phyloP scores from a whole-genome alignment of 2,797 vertebrate genomes.

The Melopsittacus undulatus region DNA sequence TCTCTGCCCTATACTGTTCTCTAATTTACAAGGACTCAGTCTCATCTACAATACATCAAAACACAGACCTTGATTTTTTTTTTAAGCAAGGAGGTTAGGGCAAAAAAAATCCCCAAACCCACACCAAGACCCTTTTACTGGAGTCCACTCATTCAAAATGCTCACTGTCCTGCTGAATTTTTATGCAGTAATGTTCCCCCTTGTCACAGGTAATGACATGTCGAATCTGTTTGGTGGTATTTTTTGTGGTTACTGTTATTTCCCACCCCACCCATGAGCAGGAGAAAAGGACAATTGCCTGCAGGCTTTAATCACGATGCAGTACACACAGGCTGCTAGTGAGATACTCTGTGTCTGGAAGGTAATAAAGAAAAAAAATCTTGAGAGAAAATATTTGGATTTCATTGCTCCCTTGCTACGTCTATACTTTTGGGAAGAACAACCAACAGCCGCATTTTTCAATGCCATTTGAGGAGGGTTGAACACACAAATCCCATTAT shows the following conservation, averaged over 20 bases:
- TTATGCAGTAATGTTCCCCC: neutral
- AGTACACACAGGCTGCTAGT: neutral
- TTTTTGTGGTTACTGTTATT: neutral
- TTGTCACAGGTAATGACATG: neutral
- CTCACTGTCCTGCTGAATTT: neutral
- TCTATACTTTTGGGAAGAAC: constrained; percentile 50
- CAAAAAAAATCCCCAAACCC: rapidly evolving
- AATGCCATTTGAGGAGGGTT: constrained; percentile 58
- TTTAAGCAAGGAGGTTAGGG: neutral
- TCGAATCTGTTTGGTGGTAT: neutral
- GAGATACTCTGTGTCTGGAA: neutral
- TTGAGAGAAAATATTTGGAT: constrained; percentile 37
- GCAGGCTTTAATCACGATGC: neutral
- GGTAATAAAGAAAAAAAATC: constrained; percentile 30
- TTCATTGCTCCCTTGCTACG: constrained; percentile 53
- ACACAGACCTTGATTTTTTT: neutral
- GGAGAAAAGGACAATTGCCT: neutral
- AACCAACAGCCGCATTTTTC: constrained; percentile 62
- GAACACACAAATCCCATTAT: constrained; percentile 76
- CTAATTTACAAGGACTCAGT: neutral
- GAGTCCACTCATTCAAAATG: neutral
- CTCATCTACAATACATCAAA: neutral
- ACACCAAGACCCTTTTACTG: neutral
- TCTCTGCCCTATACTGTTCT: neutral
- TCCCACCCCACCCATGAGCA: neutral